Percentiles rank a stretch among this genome's conserved stretches.
phyloP scores from a whole-genome alignment of 2,113 vertebrate species.

The Tretioscincus oriximinensis region DNA sequence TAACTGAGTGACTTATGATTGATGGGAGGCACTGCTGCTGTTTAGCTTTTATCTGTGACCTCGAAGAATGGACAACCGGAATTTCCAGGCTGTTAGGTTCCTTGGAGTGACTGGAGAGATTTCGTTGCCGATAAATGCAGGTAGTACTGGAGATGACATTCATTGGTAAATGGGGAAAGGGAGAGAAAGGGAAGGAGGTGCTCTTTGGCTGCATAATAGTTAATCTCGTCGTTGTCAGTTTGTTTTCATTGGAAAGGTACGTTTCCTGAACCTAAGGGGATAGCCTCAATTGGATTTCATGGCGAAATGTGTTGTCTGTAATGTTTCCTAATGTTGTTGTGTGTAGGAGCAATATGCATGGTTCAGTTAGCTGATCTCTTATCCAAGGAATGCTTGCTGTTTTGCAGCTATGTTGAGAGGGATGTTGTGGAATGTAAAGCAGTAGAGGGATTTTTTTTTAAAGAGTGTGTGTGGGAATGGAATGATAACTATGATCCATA shows the following conservation, averaged over 20 bases:
- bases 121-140: constrained; percentile 77
- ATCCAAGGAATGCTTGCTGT: constrained; percentile 22
- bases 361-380: constrained; percentile 35
- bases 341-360: neutral
- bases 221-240: constrained; percentile 39
- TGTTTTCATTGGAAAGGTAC: constrained; percentile 37
- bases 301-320: constrained; percentile 20
- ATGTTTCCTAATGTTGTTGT: neutral
- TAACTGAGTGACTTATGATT: constrained; percentile 87
- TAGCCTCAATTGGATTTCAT: neutral
- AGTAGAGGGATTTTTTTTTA: constrained; percentile 1
- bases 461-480: constrained; percentile 19
- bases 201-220: constrained; percentile 62
- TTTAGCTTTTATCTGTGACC: constrained; percentile 78
- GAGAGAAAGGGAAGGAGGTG: constrained; percentile 52
- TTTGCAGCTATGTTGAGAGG: constrained; percentile 34
- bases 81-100: constrained; percentile 82
- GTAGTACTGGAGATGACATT: constrained; percentile 74
- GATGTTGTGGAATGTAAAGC: constrained; percentile 55
- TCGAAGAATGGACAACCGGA: constrained; percentile 83
- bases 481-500: constrained; percentile 5
- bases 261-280: constrained; percentile 27
- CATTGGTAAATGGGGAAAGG: constrained; percentile 32
- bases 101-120: constrained; percentile 82
- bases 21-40: constrained; percentile 84